Evolutionary conservation across 2,888 invertebrate genomes (phyloP).

Genomic region (Phalera bucephala): DNA sequence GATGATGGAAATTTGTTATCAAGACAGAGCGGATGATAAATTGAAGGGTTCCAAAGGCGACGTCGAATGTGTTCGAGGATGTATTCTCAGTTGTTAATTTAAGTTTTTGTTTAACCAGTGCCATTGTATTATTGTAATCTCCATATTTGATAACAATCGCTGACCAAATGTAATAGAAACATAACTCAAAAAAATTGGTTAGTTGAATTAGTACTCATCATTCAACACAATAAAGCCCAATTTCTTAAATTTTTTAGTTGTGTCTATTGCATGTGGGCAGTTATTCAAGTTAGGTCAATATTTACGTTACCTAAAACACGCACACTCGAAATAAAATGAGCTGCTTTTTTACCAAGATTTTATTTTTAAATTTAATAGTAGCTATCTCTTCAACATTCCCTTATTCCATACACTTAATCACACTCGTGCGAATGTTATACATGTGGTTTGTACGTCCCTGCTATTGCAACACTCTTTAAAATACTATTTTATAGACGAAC

Average conservation of each 20-base stretch:
- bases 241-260: too few species aligned
- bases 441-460: slow-evolving; percentile 45
- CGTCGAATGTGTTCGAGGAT: slow-evolving; percentile 33
- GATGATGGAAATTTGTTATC: slow-evolving; percentile 28
- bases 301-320: slow-evolving; percentile 27
- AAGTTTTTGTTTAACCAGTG: slow-evolving; percentile 58
- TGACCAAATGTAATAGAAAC: too few species aligned
- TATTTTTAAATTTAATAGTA: slow-evolving; percentile 57
- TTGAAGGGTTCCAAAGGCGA: slow-evolving; percentile 41
- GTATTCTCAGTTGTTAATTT: slow-evolving; percentile 41
- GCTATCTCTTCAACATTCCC: slow-evolving; percentile 57
- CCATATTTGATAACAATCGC: slow-evolving; percentile 42
- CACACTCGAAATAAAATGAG: slow-evolving; percentile 50
- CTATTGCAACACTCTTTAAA: slow-evolving; percentile 26
- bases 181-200: too few species aligned
- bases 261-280: too few species aligned
- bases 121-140: slow-evolving; percentile 60
- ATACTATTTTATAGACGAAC: slow-evolving; percentile 19
- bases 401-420: slow-evolving; percentile 49
- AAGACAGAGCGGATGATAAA: slow-evolving; percentile 18
- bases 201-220: too few species aligned
- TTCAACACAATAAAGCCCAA: too few species aligned
- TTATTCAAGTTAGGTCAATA: slow-evolving; percentile 31
- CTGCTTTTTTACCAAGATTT: slow-evolving; percentile 65
- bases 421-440: slow-evolving; percentile 45